Evolutionary conservation across 1,140 invertebrate species (phyloP).

Genomic region (Caenorhabditis brenneri): DNA sequence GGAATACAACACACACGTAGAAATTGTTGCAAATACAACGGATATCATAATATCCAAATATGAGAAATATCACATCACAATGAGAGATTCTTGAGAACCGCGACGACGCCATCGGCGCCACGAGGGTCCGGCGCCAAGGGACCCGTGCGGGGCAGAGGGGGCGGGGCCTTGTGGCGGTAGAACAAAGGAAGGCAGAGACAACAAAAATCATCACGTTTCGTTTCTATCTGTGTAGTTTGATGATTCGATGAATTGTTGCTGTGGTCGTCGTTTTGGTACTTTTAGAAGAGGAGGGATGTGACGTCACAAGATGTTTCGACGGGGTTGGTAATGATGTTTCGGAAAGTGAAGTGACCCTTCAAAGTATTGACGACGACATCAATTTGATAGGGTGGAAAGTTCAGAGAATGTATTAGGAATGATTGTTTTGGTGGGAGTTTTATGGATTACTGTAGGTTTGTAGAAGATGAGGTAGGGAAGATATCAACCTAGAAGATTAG

Average conservation of each 20-base stretch:
- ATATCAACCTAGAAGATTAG: too few relatives aligned
- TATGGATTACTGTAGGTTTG: too few relatives aligned
- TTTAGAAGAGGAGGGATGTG: too few relatives aligned
- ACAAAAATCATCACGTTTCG: background rate
- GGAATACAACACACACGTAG: too few relatives aligned
- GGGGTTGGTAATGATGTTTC: background rate
- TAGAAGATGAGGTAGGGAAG: too few relatives aligned
- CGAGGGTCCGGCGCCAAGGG: background rate
- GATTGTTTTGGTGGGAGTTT: too few relatives aligned
- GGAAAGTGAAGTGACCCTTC: background rate
- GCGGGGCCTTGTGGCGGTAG: background rate
- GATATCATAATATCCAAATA: conserved; percentile 16
- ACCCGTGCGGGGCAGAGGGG: background rate
- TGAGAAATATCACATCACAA: background rate
- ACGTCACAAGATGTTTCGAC: background rate
- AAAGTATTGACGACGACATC: too few relatives aligned
- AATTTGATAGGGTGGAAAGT: too few relatives aligned
- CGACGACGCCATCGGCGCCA: background rate
- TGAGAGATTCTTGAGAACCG: background rate
- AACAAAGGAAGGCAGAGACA: background rate
- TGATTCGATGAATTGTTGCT: background rate
- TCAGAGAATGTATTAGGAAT: too few relatives aligned
- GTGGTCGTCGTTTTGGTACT: too few relatives aligned
- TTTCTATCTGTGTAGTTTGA: background rate
- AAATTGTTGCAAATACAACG: background rate